Base-by-base conservation (phyloP, 2,113 vertebrate species). In the Panthera uncia region DNA sequence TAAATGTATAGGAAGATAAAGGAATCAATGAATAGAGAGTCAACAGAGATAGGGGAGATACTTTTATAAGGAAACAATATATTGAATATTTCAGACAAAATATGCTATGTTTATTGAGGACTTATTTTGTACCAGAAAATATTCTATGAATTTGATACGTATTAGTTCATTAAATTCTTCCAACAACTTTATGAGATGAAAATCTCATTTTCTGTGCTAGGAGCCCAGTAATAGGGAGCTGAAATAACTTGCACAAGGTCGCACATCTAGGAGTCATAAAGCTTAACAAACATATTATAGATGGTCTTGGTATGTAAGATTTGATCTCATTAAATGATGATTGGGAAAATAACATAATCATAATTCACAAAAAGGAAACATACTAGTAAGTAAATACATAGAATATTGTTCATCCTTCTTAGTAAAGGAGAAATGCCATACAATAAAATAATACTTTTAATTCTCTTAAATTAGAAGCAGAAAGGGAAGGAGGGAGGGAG, bases 91-190 rank as follows among this genome's bases (percentile, higher is more conserved):
- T 36, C 78, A 96, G 55, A 89, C 13, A 94, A 95, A 87, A 73
- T 50, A 57, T 27, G 18, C 23, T 63, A 5, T 88, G 48, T 73
- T 73, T 93, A 90, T 95, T 83, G 45, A 93, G 66, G 25, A 57
- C 38, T 86, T 90, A 92, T 48, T 92, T 66, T 80, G n/a, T 80
- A 21, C 29, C 50, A 88, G 41, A 83, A 97, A 87, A 93, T 83
- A 7, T 65, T 74, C 19, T 79, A 25, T 76, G 48, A 82, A 50
- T 74, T 88, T 93, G 19, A 4, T 78, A 74, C 73, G 6, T 93
- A 10, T 91, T 88, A 13, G 71, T 96, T 82, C 41, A 71, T 68
- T 65, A 91, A 87, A 73, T 93, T 16, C 52, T 90, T 33, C n/a
- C 52, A 82, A 73, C 18, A 82, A 83, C 16, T 25, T 93, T 71